Percentiles rank a stretch among this genome's conserved stretches.
Evolutionary conservation across 2,113 vertebrate genomes (phyloP).

Genomic region (Mobula hypostoma): DNA sequence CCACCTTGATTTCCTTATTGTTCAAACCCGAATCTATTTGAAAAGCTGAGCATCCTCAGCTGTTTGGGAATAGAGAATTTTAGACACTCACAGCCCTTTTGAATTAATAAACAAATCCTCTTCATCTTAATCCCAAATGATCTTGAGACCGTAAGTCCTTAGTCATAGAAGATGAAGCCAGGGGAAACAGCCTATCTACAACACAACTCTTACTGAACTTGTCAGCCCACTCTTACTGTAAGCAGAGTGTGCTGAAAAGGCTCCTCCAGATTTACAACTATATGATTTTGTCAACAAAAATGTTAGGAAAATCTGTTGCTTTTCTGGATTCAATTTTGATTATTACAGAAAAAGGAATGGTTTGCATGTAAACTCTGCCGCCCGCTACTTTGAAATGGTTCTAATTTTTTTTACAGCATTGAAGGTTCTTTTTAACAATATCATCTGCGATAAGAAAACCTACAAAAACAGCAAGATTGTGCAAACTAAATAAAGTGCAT

Average conservation of each 20-base stretch:
- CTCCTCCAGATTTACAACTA: neutral
- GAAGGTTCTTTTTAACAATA: neutral
- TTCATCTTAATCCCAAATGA: no score
- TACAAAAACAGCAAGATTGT: neutral
- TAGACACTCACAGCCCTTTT: no score
- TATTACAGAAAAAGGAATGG: neutral
- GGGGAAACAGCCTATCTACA: no score
- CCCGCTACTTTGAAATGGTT: neutral
- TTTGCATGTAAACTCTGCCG: neutral
- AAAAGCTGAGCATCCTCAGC: no score
- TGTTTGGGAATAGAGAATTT: no score
- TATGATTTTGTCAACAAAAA: neutral
- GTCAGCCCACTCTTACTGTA: no score
- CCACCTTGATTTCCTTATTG: no score
- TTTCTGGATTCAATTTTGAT: neutral
- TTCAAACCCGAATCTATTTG: no score
- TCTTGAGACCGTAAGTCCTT: no score
- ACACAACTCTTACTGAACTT: neutral
- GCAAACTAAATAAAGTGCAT: neutral
- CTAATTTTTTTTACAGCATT: neutral
- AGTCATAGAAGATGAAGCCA: no score
- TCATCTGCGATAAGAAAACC: neutral
- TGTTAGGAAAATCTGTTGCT: neutral
- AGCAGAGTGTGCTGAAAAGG: neutral
- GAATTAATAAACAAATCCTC: no score